These are phyloP conservation scores for Zele albiditarsus DNA, from an alignment of 2,888 invertebrate genomes.

Conservation along the genomic window DNA sequence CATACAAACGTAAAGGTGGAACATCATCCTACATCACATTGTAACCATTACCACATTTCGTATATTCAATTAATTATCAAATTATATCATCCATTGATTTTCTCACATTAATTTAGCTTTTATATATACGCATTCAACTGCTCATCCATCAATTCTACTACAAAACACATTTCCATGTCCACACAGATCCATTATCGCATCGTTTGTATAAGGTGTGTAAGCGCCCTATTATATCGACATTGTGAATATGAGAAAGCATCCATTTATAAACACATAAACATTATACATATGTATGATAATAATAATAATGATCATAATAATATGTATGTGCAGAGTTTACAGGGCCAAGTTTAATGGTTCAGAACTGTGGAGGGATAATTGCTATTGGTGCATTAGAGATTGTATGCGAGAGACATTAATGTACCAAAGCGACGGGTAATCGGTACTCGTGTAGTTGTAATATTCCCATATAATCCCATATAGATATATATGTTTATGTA, in stretches of 20 bases:
- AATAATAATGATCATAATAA: background rate
- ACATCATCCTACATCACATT: background rate
- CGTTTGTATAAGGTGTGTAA: background rate
- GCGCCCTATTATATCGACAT: background rate
- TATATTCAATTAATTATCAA: conserved; percentile 19
- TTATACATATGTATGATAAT: background rate
- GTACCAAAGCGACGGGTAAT: conserved; percentile 27
- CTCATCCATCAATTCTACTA: conserved; percentile 3
- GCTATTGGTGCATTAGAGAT: conserved; percentile 26
- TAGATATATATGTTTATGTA: background rate
- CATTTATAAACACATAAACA: conserved; percentile 4
- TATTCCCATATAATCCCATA: background rate
- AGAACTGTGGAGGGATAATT: conserved; percentile 33
- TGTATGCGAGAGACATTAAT: conserved; percentile 22
- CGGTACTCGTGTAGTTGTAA: conserved; percentile 15
- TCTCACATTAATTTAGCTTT: conserved; percentile 23
- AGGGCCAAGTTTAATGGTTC: conserved; percentile 30
- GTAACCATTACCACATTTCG: background rate
- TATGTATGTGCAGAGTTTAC: background rate
- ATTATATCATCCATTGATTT: conserved; percentile 23
- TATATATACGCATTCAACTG: background rate
- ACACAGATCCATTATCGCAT: conserved; percentile 3
- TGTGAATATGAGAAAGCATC: background rate
- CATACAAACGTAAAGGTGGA: background rate
- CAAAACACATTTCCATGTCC: background rate